These are phyloP conservation scores for Rhinoptilus africanus DNA, from an alignment of 2,113 vertebrate genomes.

Conservation along the genomic window DNA sequence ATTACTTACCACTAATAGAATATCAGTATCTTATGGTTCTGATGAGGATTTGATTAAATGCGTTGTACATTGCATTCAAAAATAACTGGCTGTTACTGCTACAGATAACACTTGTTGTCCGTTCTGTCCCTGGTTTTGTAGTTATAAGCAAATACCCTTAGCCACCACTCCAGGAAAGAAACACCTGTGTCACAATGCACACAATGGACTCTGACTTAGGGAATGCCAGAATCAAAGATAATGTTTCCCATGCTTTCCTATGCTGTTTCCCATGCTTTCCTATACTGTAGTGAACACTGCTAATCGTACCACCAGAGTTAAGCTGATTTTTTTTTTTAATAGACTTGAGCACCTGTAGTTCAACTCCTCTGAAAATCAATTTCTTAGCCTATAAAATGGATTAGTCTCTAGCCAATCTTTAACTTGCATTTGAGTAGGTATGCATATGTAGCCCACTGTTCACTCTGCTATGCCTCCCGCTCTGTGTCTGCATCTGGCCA, in stretches of 20 bases:
- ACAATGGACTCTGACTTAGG: background rate
- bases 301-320: background rate
- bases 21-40: background rate
- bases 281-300: background rate
- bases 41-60: background rate
- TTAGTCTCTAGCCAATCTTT: slow-evolving; percentile 57
- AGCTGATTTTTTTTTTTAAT: background rate
- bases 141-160: background rate
- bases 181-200: background rate
- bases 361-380: slow-evolving; percentile 47
- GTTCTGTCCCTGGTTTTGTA: background rate
- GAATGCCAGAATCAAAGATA: background rate
- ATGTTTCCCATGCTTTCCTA: background rate
- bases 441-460: background rate
- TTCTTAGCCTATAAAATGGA: slow-evolving; percentile 48
- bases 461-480: background rate
- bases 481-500: slow-evolving; percentile 21
- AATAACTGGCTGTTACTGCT: background rate
- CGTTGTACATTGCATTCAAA: background rate
- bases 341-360: slow-evolving; percentile 41
- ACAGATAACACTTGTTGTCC: background rate
- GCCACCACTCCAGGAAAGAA: background rate
- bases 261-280: background rate
- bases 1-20: background rate
- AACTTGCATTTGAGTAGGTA: slow-evolving; percentile 5